A percentile compares a stretch with the other conserved stretches of the same genome.
phyloP scores from a whole-genome alignment of 1,140 invertebrate genomes.

The Cherax quadricarinatus region DNA sequence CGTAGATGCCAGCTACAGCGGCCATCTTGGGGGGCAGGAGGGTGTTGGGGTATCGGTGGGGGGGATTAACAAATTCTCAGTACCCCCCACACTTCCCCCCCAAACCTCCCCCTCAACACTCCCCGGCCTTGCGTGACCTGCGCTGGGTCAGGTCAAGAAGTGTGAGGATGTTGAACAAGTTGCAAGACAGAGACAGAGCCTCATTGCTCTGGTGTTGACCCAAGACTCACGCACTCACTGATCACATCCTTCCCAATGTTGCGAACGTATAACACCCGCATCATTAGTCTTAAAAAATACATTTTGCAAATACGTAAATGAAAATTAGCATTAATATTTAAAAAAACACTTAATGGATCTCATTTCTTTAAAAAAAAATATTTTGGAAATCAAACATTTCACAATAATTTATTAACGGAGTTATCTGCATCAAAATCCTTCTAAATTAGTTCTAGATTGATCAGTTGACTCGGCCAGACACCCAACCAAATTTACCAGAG shows the following conservation, averaged over 20 bases:
- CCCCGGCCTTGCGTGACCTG: neutral
- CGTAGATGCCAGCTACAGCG: slow-evolving; percentile 42
- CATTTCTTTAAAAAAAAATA: too few species aligned
- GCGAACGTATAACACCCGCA: too few species aligned
- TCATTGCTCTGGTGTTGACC: neutral
- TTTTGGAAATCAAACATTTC: too few species aligned
- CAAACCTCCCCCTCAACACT: neutral
- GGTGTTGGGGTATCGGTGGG: slow-evolving; percentile 29
- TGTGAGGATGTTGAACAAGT: neutral
- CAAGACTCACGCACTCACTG: neutral
- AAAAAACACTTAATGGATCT: too few species aligned
- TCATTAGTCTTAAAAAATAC: neutral
- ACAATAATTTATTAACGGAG: too few species aligned
- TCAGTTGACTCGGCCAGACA: too few species aligned
- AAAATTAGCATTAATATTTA: neutral
- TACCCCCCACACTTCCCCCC: too few species aligned
- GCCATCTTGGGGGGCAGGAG: slow-evolving; percentile 21
- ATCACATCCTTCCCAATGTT: neutral
- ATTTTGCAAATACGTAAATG: neutral
- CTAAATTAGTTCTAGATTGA: too few species aligned
- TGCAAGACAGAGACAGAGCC: too few species aligned
- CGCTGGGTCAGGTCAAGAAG: neutral
- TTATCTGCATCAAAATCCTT: too few species aligned
- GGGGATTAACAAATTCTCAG: neutral
- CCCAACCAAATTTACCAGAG: too few species aligned